Conservation (phyloP, 2,888 invertebrate genomes). For the Lasioglossum marginatum region DNA sequence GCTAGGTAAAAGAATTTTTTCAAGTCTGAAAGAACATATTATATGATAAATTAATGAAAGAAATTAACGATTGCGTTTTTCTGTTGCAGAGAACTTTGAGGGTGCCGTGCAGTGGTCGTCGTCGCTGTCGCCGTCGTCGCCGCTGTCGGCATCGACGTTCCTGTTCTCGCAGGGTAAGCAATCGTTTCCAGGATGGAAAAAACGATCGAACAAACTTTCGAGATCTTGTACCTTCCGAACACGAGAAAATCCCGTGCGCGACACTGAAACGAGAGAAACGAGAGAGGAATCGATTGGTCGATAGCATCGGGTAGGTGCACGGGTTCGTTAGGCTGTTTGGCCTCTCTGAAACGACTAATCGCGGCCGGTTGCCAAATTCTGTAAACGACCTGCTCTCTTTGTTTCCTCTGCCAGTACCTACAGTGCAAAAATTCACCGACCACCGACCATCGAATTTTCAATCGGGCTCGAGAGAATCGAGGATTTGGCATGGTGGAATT, state of each 20-base stretch:
- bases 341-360: slow-evolving; percentile 25
- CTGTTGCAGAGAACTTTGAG: slow-evolving; percentile 61
- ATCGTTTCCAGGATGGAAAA: neutral
- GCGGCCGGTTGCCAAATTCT: slow-evolving; percentile 56
- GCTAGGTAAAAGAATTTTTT: too few species aligned
- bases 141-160: slow-evolving; percentile 30
- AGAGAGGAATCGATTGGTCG: neutral
- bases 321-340: slow-evolving; percentile 60
- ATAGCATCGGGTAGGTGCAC: slow-evolving; percentile 28
- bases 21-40: too few species aligned
- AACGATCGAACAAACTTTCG: neutral
- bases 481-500: neutral
- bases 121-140: slow-evolving; percentile 17
- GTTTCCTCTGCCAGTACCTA: slow-evolving; percentile 5
- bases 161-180: slow-evolving; percentile 54
- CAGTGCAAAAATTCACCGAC: neutral
- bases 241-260: neutral
- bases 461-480: neutral
- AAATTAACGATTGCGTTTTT: too few species aligned
- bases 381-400: slow-evolving; percentile 22
- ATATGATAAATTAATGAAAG: too few species aligned
- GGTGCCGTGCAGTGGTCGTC: slow-evolving; percentile 29
- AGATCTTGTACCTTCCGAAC: neutral
- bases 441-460: neutral
- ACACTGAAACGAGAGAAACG: neutral